Evolutionary conservation across 2,888 invertebrate genomes (phyloP), one percentile per base, ranked within the genome.

Genomic region (Xestia sexstrigata): DNA sequence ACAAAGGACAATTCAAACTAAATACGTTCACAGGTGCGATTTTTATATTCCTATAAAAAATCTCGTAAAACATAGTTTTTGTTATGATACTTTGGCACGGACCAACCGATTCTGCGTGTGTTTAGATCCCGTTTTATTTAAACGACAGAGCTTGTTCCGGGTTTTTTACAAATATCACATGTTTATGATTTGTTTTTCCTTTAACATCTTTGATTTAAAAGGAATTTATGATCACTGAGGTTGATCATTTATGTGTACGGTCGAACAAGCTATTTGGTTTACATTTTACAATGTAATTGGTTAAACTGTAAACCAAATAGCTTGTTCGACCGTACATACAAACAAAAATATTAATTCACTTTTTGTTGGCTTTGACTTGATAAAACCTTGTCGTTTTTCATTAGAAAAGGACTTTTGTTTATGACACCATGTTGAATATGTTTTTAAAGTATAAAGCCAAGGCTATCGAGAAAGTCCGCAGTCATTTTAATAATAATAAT

Each of bases 11-110:
- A 75, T 78, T 68, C 55, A 35, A 73, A 58, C 69, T 70, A 74
- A 74, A 76, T 49, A 49, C 47, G 72, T 72, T 74, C 82, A 52
- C 89, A 87, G 87, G 87, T 87, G 89, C 63, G 63, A 84, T 77
- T 88, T 88, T 87, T 89, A 87, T 80, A 68, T 68, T 11, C 39
- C 80, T 20, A 72, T 87, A 87, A 88, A 87, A 35, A 87, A 66
- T 45, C 9, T 70, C 79, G 79, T 88, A 84, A 87, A 81, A 67
- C 13, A 49, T 74, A 71, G 58, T 79, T 74, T 74, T 62, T 84
- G 70, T 77, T 78, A 70, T 71, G 74, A 70, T 75, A 67, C 77
- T 77, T 86, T 79, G 70, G 58, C 74, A 73, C 69, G 78, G 35
- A 70, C 67, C 49, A 42, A 35, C 45, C 65, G 23, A 49, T 78